These are phyloP conservation scores for Myodes glareolus DNA, from an alignment of 2,113 vertebrate genomes.

Conservation along the genomic window DNA sequence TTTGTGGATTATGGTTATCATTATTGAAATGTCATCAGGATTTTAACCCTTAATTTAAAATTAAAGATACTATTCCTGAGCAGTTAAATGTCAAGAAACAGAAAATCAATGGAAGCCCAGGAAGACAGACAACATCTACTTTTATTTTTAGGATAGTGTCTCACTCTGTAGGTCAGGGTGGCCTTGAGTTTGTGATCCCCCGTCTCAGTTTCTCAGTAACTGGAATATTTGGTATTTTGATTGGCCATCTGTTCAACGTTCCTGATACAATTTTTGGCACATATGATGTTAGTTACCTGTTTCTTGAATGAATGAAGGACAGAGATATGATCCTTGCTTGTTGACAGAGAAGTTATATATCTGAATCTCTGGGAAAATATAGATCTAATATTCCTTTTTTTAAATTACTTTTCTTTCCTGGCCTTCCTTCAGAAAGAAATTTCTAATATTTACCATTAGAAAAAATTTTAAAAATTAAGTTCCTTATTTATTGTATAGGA, in stretches of 20 bases:
- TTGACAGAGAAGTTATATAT: neutral
- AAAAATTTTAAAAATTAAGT: neutral
- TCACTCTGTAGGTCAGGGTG: neutral
- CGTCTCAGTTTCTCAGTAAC: neutral
- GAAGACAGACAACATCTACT: neutral
- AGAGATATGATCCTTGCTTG: neutral
- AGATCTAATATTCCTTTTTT: neutral
- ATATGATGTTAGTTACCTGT: neutral
- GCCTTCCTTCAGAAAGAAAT: neutral
- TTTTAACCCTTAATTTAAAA: neutral
- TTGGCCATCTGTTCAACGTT: neutral
- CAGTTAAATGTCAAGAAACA: slow-evolving; percentile 13
- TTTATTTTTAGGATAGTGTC: neutral
- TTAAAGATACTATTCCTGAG: neutral
- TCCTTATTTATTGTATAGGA: neutral
- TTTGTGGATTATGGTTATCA: neutral
- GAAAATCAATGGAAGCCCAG: neutral
- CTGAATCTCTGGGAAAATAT: neutral
- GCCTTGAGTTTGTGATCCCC: neutral
- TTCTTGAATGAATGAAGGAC: neutral
- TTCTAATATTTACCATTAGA: slow-evolving; percentile 37
- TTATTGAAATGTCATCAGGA: slow-evolving; percentile 24
- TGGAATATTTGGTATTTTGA: neutral
- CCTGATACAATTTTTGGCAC: neutral
- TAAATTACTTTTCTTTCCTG: neutral